A percentile compares a stretch with the other conserved stretches of the same genome.
These are phyloP conservation scores for Corythoichthys haematopterus DNA, from an alignment of 2,113 vertebrate species.

Conservation along the genomic window DNA sequence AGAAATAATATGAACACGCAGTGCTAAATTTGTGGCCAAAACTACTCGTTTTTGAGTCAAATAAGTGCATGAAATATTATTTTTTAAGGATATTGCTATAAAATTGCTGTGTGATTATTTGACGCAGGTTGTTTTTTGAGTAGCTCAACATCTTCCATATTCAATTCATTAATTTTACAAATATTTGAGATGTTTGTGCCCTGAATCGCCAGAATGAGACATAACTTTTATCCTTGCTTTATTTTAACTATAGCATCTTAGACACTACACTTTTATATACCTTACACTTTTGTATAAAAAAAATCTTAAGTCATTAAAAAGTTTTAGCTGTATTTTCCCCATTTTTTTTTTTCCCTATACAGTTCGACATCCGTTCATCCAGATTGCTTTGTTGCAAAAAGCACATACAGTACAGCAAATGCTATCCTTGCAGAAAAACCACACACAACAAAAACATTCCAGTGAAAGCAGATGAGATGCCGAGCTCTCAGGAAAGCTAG, in stretches of 20 bases:
- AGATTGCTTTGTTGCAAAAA: slow-evolving; percentile 18
- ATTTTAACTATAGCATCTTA: neutral
- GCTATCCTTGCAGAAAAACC: slow-evolving; percentile 18
- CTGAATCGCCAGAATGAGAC: neutral
- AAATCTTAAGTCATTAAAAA: neutral
- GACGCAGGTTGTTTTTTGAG: neutral
- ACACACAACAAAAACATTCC: slow-evolving; percentile 32
- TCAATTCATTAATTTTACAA: neutral
- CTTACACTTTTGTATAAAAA: slow-evolving; percentile 5
- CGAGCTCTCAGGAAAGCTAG: slow-evolving; percentile 6
- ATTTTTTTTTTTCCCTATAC: neutral
- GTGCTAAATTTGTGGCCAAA: neutral
- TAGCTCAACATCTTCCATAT: neutral
- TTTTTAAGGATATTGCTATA: neutral
- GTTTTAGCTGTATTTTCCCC: neutral
- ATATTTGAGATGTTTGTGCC: neutral
- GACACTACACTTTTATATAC: neutral
- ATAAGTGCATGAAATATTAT: neutral
- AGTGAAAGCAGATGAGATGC: slow-evolving; percentile 23
- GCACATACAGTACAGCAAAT: slow-evolving; percentile 22
- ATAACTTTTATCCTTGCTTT: neutral
- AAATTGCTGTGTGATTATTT: neutral
- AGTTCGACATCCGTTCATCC: neutral
- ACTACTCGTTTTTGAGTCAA: neutral
- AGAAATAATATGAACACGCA: neutral